Evolutionary conservation across 2,888 invertebrate genomes (phyloP), one percentile per base, ranked within the genome.

Genomic region (Drosophila fungiperda): DNA sequence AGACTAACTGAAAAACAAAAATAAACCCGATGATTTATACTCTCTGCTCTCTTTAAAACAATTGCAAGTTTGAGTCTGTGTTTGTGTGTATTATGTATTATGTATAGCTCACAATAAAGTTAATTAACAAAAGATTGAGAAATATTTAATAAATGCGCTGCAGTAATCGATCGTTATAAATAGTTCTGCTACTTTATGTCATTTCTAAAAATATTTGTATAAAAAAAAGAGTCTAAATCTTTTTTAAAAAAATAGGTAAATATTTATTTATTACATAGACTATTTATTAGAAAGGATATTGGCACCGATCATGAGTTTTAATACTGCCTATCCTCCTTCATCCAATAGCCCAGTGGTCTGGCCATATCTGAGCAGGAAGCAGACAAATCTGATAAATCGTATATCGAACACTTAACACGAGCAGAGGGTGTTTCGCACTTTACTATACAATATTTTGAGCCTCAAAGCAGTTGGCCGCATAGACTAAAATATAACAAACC

Each of bases 21-120:
- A 45, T 7, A 17, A 23, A 7, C 65, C 15, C 64, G 23, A 20
- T 32, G 45, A 26, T 83, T 80, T 83, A 83, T 87, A 83, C 75
- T 26, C n/a, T 61, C n/a, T 32, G n/a, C 49, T 50, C 35, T 58
- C 35, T 12, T 26, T 12, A 8, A 9, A 3, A 26, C 12, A 49
- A 52, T 58, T 63, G 66, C 40, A 36, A 76, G 29, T 38, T 17
- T 29, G n/a, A 35, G 23, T 42, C 36, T 67, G 2, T 15, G 29
- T 53, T 4, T 36, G 35, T 60, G n/a, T 38, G 36, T 45, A 2
- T 26, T 26, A 26, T 26, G n/a, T n/a, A 26, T 26, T 26, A 26
- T 26, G 2, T 26, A 5, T 26, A 0, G 26, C 5, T 26, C 26
- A 26, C 26, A 29, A 29, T 29, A 29, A 29, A 29, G 4, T 29